These are phyloP conservation scores for Odocoileus hemionus DNA, from an alignment of 2,113 vertebrate species.

Conservation along the genomic window DNA sequence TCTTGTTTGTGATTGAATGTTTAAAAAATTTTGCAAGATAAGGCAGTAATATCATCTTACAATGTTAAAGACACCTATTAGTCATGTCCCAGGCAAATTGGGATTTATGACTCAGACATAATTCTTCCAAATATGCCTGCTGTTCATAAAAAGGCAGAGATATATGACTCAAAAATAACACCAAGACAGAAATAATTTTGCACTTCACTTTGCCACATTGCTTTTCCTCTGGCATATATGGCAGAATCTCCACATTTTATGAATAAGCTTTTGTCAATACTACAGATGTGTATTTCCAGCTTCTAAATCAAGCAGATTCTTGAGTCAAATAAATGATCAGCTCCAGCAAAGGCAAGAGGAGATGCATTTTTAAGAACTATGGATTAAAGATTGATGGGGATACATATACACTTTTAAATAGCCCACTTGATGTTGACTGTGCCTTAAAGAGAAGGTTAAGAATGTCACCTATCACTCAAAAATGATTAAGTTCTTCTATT, in stretches of 20 bases:
- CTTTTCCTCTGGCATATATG: conserved; percentile 75
- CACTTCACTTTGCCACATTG: conserved; percentile 78
- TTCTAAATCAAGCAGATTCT: conserved; percentile 73
- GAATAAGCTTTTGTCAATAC: conserved; percentile 74
- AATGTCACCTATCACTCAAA: conserved; percentile 8
- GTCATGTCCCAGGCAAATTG: conserved; percentile 80
- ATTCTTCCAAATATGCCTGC: conserved; percentile 82
- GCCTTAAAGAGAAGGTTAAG: conserved; percentile 4
- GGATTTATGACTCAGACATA: conserved; percentile 84
- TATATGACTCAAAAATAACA: conserved; percentile 84
- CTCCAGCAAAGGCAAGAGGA: background rate
- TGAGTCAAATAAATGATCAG: conserved; percentile 65
- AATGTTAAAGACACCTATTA: conserved; percentile 81
- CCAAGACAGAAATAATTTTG: conserved; percentile 82
- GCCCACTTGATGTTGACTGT: background rate
- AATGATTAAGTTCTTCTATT: background rate
- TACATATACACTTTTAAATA: background rate
- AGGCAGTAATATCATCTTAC: conserved; percentile 76
- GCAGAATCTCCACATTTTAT: conserved; percentile 70
- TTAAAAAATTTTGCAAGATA: conserved; percentile 77
- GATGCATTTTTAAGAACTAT: background rate
- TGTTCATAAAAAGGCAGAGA: conserved; percentile 84
- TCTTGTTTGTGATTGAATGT: conserved; percentile 61
- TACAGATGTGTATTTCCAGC: conserved; percentile 70
- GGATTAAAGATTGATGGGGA: background rate